Base-by-base conservation (phyloP, 35 echinoderm and acorn worm species). In the Heliocidaris tuberculata region DNA sequence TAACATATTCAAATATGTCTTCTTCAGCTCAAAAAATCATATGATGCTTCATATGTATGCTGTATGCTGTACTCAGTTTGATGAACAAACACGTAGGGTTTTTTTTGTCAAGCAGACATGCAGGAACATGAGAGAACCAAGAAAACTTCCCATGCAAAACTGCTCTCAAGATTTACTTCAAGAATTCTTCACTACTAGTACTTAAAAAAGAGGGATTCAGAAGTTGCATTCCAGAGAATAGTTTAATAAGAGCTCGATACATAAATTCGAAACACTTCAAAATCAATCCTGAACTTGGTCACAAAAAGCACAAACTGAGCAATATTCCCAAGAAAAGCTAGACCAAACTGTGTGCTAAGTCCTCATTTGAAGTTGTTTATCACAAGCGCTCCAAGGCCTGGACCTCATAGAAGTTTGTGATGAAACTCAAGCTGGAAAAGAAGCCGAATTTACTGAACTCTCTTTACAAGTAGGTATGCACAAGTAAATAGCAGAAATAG, bases 391-490 rank as follows among this genome's bases (percentile, higher is more conserved):
- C 27, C 27, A n/a, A 78, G 65, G 65, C 65, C 65, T 78, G 21
- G 65, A 78, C 65, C 65, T 2, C 4, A 24, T 5, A 78, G 65
- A 78, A 78, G 0, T n/a, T 78, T 78, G 65, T 78, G 65, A 78
- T 78, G 65, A n/a, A 78, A 78, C 65, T 78, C 8, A 5, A 78
- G 65, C 65, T 78, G 65, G 21, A 78, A 78, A 78, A 78, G 65
- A 78, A 78, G 65, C 65, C 65, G 65, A 78, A 78, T 78, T n/a
- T 78, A 78, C 65, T 27, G 19, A 78, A 78, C 65, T 78, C 60
- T 5, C 65, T 78, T 78, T 6, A 21, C 19, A 2, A 27, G 21
- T 2, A n/a, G 65, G 65, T 27, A 78, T 78, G 65, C 65, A 7
- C 19, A 78, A 78, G 65, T 78, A 78, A 78, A 78, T 78, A 78